A percentile compares a stretch with the other conserved stretches of the same genome.
Conservation (phyloP, 2,888 invertebrate genomes). For the Druceiella hillmani region DNA sequence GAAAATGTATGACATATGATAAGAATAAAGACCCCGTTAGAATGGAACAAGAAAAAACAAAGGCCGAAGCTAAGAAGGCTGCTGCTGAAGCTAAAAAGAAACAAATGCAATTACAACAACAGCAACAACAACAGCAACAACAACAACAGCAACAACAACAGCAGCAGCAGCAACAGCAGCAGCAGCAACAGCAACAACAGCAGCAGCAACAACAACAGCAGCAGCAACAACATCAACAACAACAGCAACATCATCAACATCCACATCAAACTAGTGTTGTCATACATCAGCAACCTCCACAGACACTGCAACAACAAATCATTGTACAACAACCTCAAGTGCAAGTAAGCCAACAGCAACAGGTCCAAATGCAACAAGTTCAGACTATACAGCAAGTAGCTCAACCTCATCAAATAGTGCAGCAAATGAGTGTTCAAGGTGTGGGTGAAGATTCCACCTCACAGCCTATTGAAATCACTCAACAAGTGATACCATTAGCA, state of each 20-base stretch:
- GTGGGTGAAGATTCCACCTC: slow-evolving; percentile 42
- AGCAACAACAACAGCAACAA: slow-evolving; percentile 36
- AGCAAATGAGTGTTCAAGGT: slow-evolving; percentile 47
- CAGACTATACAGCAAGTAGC: too few relatives aligned
- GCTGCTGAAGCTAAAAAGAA: slow-evolving; percentile 49
- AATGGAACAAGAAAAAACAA: slow-evolving; percentile 47
- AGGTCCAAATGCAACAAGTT: slow-evolving; percentile 25
- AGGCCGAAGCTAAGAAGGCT: slow-evolving; percentile 47
- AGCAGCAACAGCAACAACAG: slow-evolving; percentile 37
- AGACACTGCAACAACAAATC: slow-evolving; percentile 25
- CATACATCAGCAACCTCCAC: slow-evolving; percentile 25
- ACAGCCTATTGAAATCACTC: slow-evolving; percentile 56
- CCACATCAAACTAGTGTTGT: slow-evolving; percentile 21
- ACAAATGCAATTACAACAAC: slow-evolving; percentile 44
- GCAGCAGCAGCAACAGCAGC: slow-evolving; percentile 33
- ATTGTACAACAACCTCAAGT: slow-evolving; percentile 28
- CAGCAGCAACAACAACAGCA: slow-evolving; percentile 41
- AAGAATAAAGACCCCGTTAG: slow-evolving; percentile 49
- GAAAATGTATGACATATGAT: slow-evolving; percentile 51
- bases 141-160: slow-evolving; percentile 36
- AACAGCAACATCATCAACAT: slow-evolving; percentile 42
- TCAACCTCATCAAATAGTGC: slow-evolving; percentile 38
- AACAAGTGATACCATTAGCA: slow-evolving; percentile 59
- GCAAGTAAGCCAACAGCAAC: slow-evolving; percentile 26
- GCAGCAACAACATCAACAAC: slow-evolving; percentile 41